phyloP scores from a whole-genome alignment of 53 echinoderm and acorn worm species.

The Holothuria scabra region DNA sequence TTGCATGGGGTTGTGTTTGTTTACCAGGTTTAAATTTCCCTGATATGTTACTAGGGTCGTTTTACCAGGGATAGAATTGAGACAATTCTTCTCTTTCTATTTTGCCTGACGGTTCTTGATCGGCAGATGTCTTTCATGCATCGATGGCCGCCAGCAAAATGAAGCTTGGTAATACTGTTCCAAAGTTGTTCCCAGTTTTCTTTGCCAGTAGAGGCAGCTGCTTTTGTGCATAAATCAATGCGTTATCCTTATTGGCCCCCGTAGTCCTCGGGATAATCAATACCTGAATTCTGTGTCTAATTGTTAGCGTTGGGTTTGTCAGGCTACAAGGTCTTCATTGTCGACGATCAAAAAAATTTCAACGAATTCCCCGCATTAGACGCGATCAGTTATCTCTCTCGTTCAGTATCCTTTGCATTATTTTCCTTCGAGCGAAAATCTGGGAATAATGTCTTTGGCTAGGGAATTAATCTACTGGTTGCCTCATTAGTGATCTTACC shows the following conservation, averaged over 20 bases:
- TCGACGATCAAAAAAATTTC: neutral
- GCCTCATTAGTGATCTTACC: neutral
- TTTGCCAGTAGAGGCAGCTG: slow-evolving; percentile 8
- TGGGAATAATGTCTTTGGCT: too few relatives aligned
- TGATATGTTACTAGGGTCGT: neutral
- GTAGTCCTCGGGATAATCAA: slow-evolving; percentile 3
- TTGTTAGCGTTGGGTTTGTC: slow-evolving; percentile 22
- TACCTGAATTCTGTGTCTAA: neutral
- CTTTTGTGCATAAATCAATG: slow-evolving; percentile 39
- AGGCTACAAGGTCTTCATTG: slow-evolving; percentile 13
- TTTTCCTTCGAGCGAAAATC: slow-evolving; percentile 7
- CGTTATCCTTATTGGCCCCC: slow-evolving; percentile 27
- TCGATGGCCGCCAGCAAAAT: slow-evolving; percentile 33
- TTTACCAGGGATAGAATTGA: slow-evolving; percentile 21
- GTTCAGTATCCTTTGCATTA: neutral
- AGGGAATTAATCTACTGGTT: too few relatives aligned
- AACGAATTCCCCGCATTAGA: neutral
- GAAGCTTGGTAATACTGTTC: slow-evolving; percentile 1
- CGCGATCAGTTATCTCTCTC: too few relatives aligned
- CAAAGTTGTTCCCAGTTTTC: slow-evolving; percentile 27
- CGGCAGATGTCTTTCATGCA: slow-evolving; percentile 40
- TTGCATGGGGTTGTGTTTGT: slow-evolving; percentile 18
- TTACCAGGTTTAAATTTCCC: neutral
- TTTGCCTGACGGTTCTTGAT: slow-evolving; percentile 32
- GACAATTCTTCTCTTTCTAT: neutral